Evolutionary conservation across 1,140 invertebrate species (phyloP).

Genomic region (Pachypeltis micranthus): DNA sequence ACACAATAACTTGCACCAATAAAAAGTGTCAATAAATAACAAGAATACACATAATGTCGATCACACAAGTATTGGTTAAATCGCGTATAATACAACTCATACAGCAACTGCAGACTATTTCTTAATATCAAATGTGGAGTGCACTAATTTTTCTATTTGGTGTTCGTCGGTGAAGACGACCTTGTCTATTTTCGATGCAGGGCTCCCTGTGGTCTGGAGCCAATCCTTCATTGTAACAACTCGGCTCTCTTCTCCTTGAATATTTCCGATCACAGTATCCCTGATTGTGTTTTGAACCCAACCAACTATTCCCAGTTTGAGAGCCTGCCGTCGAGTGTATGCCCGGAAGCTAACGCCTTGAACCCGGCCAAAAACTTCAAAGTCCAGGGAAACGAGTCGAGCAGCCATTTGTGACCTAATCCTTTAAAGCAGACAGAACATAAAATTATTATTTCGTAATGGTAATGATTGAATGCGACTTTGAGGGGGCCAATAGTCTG

Average conservation of each 20-base stretch:
- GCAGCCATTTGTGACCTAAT: too few species aligned
- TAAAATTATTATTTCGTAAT: too few species aligned
- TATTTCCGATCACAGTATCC: slow-evolving; percentile 56
- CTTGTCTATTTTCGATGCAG: slow-evolving; percentile 51
- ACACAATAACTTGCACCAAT: too few species aligned
- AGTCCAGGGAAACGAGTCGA: slow-evolving; percentile 39
- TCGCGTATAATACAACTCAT: too few species aligned
- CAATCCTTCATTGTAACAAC: slow-evolving; percentile 59
- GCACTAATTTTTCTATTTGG: slow-evolving; percentile 36
- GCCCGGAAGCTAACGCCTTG: slow-evolving; percentile 39
- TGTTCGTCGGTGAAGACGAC: slow-evolving; percentile 50
- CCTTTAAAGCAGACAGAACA: too few species aligned
- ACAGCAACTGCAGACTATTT: not conserved
- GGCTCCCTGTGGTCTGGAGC: slow-evolving; percentile 52
- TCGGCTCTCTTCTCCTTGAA: slow-evolving; percentile 51
- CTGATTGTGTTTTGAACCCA: slow-evolving; percentile 62
- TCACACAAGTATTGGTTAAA: too few species aligned
- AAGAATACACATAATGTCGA: too few species aligned
- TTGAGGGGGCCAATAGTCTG: too few species aligned
- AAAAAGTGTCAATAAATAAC: too few species aligned
- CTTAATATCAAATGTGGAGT: slow-evolving; percentile 36
- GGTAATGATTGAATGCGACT: too few species aligned
- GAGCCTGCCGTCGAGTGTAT: slow-evolving; percentile 53
- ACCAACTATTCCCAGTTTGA: slow-evolving; percentile 50
- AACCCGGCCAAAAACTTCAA: slow-evolving; percentile 48